Evolutionary conservation across 2,888 invertebrate species (phyloP), one percentile per base, ranked within the genome.

Genomic region (Drosophila multiciliata): DNA sequence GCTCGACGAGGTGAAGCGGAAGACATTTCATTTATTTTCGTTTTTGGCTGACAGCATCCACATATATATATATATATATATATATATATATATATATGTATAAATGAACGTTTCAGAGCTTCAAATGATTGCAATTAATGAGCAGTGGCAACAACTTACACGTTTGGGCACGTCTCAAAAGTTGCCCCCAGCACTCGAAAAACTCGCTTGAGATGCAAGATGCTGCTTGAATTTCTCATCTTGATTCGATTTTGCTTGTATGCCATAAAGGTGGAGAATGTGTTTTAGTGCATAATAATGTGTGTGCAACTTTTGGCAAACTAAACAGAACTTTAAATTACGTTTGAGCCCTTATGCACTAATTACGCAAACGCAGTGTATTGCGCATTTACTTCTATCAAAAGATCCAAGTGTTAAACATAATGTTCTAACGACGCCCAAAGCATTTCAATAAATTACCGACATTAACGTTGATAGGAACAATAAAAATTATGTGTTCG

Each of bases 361-460:
- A 42, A 57, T 57, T 57, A 20, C 57, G 23, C 66, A 80, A 73
- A 83, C 66, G 76, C 68, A 50, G 60, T 54, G 66, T 69, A 66
- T 65, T 66, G 66, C 61, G 65, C 81, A 74, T 77, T 83, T 76
- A 83, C 8, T 45, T 23, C 1, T 23, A 45, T 15, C 15, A 62
- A 15, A 29, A 4, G 12, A 55, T 29, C 8, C n/a, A 38, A 29
- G 38, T 38, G 38, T 55, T 38, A 7, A 55, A 20, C 15, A 29
- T 38, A 38, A 38, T 38, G 55, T 59, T 76, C 73, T 76, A 67
- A 75, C 64, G 55, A 73, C 53, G 63, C 67, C 68, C 57, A 67
- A 75, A 75, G 75, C 78, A 75, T 83, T 82, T 82, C 82, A 82
- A 84, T 84, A 84, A 82, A 82, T 84, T 78, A 75, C 79, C 73